Percentiles rank a stretch among this genome's conserved stretches.
phyloP scores from a whole-genome alignment of 2,113 vertebrate genomes.

The Stomatorhinus ivindoensis region DNA sequence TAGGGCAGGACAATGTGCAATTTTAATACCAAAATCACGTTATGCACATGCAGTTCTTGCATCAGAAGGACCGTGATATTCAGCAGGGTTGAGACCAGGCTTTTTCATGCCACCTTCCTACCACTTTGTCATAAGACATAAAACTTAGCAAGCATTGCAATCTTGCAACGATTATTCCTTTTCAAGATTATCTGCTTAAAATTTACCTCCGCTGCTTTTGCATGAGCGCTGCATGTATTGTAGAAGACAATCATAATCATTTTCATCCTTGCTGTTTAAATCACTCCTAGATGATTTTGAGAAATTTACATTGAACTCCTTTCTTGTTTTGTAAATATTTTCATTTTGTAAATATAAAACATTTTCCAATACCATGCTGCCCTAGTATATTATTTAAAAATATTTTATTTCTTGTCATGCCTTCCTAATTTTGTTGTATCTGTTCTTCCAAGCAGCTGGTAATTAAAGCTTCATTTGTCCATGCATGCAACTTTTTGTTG shows the following conservation, averaged over 20 bases:
- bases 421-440: neutral
- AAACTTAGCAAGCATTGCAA: neutral
- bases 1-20: neutral
- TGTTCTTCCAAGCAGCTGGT: neutral
- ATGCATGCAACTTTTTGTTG: neutral
- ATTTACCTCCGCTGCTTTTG: neutral
- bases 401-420: neutral
- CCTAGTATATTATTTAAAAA: neutral
- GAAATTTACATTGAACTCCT: neutral
- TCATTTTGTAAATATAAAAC: too few species aligned
- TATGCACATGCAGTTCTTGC: neutral
- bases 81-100: neutral
- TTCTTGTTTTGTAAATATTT: neutral
- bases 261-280: neutral
- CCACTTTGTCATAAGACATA: conserved; percentile 18
- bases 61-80: neutral
- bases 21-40: neutral
- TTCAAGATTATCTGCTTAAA: conserved; percentile 16
- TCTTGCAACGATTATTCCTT: neutral
- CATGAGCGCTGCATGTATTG: too few species aligned
- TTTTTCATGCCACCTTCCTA: neutral
- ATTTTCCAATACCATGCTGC: neutral
- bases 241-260: neutral
- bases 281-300: neutral
- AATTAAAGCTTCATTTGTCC: neutral